phyloP scores from a whole-genome alignment of 2,113 vertebrate genomes.

The Petrocephalus zakoni region DNA sequence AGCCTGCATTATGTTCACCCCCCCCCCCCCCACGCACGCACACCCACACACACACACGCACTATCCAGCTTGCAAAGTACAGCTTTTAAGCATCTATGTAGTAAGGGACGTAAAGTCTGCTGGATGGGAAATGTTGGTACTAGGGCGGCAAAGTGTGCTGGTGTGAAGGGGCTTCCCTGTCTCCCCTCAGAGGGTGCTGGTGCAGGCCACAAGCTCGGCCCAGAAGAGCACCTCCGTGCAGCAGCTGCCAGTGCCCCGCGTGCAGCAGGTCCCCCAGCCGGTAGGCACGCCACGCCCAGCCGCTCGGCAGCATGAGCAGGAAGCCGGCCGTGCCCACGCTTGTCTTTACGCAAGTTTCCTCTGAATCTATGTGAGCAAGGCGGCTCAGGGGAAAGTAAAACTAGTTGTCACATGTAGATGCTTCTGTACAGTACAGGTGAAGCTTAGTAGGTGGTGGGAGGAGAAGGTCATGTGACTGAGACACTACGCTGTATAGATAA shows the following conservation, averaged over 20 bases:
- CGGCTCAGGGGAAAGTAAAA: neutral
- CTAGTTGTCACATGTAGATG: neutral
- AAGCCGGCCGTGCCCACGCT: neutral
- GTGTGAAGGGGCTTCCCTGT: slow-evolving; percentile 44
- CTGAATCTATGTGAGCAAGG: neutral
- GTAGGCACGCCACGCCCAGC: slow-evolving; percentile 52
- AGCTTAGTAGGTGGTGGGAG: neutral
- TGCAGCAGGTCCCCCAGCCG: slow-evolving; percentile 87
- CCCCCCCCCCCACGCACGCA: neutral
- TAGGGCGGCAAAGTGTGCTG: slow-evolving; percentile 16
- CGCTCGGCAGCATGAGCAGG: neutral
- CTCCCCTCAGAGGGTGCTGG: slow-evolving; percentile 83
- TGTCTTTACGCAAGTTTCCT: neutral
- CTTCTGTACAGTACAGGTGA: neutral
- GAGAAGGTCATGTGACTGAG: neutral
- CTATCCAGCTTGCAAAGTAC: neutral
- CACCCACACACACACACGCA: too few species aligned
- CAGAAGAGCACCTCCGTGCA: slow-evolving; percentile 85
- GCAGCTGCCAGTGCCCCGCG: slow-evolving; percentile 78
- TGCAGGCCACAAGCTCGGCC: slow-evolving; percentile 79
- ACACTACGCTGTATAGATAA: neutral
- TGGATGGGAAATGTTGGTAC: slow-evolving; percentile 17
- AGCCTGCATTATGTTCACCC: too few species aligned
- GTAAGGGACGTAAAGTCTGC: slow-evolving; percentile 21
- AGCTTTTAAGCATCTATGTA: neutral